Base-by-base conservation (phyloP, 1,140 invertebrate species). In the Lepidurus couesii region DNA sequence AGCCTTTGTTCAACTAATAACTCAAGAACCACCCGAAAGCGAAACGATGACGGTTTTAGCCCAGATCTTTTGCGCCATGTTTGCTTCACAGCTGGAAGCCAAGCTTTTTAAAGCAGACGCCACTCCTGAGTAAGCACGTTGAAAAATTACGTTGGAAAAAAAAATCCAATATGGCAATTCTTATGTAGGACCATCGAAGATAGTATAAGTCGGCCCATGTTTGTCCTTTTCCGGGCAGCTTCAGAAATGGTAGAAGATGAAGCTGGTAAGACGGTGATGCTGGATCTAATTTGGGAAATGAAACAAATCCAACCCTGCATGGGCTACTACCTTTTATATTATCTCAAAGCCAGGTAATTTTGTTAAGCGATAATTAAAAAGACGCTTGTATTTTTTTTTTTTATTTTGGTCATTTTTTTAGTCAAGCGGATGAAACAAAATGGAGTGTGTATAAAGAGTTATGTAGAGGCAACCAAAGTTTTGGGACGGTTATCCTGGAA, bases 311-410 rank as follows among this genome's bases (percentile, higher is more conserved):
- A 93, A 83, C 89, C 91, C 6, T 88, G 88, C 83, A 88, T 95
- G 77, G 95, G 95, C 76, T 97, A 95, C 84, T 88, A 93, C 80
- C 86, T 98, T 74, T 86, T 98, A 26, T 97, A 95, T 85, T 95
- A 93, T 85, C 86, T 95, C 73, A 93, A 94, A 89, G 91, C 93
- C 77, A 90, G 92, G 85, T 79, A 80, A 42, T 24, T 43, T 77
- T 44, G 5, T 1, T 47, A 44, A 77, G 8, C 4, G 42, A 9
- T 16, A 1, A 77, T 44, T 7, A n/a, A 44, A 44, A 9, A 44
- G n/a, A 42, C 2, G 0, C 47, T 44, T 44, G n/a, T 24, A 10
- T 21, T 79, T 42, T n/a, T 75, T 44, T 73, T n/a, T 73, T 77
- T 6, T 42, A 6, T 44, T 21, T 7, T 79, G 43, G 9, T 87